A percentile compares a stretch with the other conserved stretches of the same genome.
Conservation (phyloP, 2,797 vertebrate species). For the Cuculus canorus region DNA sequence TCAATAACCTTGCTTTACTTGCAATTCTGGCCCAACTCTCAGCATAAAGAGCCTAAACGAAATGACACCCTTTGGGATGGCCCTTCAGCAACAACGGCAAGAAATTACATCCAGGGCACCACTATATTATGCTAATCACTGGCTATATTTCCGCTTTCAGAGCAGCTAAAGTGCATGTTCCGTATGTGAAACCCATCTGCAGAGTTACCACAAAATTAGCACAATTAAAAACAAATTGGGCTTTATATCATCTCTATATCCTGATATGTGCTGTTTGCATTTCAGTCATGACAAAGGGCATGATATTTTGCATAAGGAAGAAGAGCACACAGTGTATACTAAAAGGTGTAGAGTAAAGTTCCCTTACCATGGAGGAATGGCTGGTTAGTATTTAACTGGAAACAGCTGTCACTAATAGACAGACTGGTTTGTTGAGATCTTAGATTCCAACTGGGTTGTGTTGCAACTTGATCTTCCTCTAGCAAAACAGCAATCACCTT, state of each 20-base stretch:
- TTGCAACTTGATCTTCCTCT: conserved; percentile 87
- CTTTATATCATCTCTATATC: not conserved
- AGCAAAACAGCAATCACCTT: conserved; percentile 92
- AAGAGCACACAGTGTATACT: not conserved
- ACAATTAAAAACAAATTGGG: not conserved
- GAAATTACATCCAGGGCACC: not conserved
- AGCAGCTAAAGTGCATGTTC: not conserved
- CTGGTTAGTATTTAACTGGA: conserved; percentile 87
- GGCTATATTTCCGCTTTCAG: not conserved
- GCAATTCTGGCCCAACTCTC: not conserved
- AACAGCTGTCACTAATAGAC: conserved; percentile 87
- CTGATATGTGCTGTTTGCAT: not conserved
- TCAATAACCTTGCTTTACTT: not conserved
- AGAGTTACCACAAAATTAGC: not conserved
- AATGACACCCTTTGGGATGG: not conserved
- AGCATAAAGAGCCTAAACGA: not conserved
- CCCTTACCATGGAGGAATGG: conserved; percentile 88
- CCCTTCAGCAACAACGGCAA: not conserved
- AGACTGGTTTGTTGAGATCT: conserved; percentile 75
- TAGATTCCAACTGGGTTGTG: conserved; percentile 74
- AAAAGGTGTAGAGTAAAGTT: not conserved
- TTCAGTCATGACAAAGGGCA: not conserved
- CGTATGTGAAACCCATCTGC: not conserved
- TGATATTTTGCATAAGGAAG: not conserved
- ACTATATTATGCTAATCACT: not conserved